These are phyloP conservation scores for Esperia sulphurella DNA, from an alignment of 2,888 invertebrate species.

Conservation along the genomic window DNA sequence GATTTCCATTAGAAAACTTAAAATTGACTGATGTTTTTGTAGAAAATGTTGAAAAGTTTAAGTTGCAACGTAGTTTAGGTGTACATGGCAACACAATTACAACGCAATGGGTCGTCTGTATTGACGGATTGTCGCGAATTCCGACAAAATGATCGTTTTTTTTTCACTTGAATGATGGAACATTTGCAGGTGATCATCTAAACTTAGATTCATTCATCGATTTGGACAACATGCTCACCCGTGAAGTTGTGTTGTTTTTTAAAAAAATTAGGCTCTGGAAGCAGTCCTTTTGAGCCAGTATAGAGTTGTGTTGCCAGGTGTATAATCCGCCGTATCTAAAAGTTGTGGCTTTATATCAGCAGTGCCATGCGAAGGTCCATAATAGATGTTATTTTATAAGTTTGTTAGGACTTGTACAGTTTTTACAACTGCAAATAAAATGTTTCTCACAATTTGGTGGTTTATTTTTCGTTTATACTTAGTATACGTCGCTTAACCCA, in stretches of 20 bases:
- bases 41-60: constrained; percentile 31
- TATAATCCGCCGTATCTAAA: constrained; percentile 1
- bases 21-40: constrained; percentile 45
- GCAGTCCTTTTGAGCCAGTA: no score
- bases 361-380: constrained; percentile 79
- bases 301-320: constrained; percentile 10
- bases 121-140: background rate
- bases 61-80: constrained; percentile 37
- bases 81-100: constrained; percentile 19
- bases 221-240: background rate
- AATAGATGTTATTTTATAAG: constrained; percentile 74
- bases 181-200: no score
- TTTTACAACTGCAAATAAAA: constrained; percentile 79
- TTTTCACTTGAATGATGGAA: no score
- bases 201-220: no score
- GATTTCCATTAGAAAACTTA: constrained; percentile 14
- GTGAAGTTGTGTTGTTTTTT: constrained; percentile 9
- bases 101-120: background rate
- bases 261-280: no score
- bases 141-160: background rate
- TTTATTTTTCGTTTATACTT: constrained; percentile 29
- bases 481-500: no score
- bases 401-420: constrained; percentile 81
- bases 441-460: constrained; percentile 62
- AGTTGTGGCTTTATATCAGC: constrained; percentile 34